Conservation (phyloP, 1,140 invertebrate species). For the Ceratoteleas bidentatus region DNA sequence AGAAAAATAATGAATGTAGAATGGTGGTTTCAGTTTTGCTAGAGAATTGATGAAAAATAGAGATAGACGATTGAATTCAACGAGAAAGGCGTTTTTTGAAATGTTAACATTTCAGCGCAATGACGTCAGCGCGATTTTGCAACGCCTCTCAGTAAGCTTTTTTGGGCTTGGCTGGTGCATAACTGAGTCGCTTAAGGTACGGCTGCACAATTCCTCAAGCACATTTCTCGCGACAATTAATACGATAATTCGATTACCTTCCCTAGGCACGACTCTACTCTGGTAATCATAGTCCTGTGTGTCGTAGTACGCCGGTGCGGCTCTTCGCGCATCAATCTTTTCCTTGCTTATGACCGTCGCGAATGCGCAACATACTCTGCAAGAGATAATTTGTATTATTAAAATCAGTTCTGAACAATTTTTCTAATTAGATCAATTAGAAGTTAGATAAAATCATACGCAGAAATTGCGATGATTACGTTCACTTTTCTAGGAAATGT, state of each 20-base stretch:
- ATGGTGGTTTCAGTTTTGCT: too few relatives aligned
- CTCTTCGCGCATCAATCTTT: conserved; percentile 48
- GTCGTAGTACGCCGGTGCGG: conserved; percentile 51
- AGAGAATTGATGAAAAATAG: too few relatives aligned
- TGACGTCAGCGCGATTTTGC: conserved; percentile 32
- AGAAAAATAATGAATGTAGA: too few relatives aligned
- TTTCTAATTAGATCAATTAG: too few relatives aligned
- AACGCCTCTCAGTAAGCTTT: conserved; percentile 28
- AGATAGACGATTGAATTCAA: background rate
- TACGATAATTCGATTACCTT: conserved; percentile 42
- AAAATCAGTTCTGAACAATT: too few relatives aligned
- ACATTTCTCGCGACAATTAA: conserved; percentile 34
- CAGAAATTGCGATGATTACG: too few relatives aligned
- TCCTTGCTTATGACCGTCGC: conserved; percentile 53
- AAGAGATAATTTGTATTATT: conserved; percentile 15
- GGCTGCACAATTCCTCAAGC: conserved; percentile 36
- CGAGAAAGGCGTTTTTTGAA: conserved; percentile 26
- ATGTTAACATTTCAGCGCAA: conserved; percentile 38
- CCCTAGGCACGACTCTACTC: conserved; percentile 45
- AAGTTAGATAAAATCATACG: too few relatives aligned
- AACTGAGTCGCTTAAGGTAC: conserved; percentile 30
- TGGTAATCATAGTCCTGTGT: conserved; percentile 61
- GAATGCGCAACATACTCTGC: conserved; percentile 61
- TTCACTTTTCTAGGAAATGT: too few relatives aligned
- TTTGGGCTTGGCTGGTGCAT: conserved; percentile 49